phyloP scores from a whole-genome alignment of 2,888 invertebrate genomes.

The Griposia aprilina region DNA sequence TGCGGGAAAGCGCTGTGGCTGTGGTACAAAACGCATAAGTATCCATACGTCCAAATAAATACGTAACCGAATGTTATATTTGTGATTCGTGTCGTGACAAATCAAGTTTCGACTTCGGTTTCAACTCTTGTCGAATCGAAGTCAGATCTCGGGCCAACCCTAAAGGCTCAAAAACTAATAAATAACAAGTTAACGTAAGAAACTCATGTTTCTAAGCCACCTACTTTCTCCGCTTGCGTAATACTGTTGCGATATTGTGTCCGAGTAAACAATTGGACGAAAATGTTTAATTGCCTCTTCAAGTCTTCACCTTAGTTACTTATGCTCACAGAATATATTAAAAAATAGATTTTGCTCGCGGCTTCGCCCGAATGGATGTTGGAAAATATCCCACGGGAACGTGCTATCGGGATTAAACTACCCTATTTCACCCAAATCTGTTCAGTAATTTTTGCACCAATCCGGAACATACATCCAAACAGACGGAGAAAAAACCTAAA shows the following conservation, averaged over 20 bases:
- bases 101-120: background rate
- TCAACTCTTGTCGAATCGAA: background rate
- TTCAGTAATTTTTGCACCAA: background rate
- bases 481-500: background rate
- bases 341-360: background rate
- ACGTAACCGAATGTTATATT: background rate
- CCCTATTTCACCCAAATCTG: background rate
- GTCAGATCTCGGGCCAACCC: conserved; percentile 17
- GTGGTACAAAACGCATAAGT: conserved; percentile 36
- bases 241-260: conserved; percentile 55
- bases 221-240: conserved; percentile 58
- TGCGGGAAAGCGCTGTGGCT: conserved; percentile 25
- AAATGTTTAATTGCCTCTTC: conserved; percentile 59
- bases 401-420: background rate
- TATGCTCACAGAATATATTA: conserved; percentile 7
- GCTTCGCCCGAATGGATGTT: background rate
- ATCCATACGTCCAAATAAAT: conserved; percentile 4
- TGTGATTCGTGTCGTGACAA: background rate
- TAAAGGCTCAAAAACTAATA: conserved; percentile 52
- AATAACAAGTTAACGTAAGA: conserved; percentile 49
- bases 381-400: background rate
- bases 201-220: conserved; percentile 49
- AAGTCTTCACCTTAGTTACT: conserved; percentile 22
- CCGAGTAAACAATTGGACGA: conserved; percentile 61
- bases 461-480: background rate